Evolutionary conservation across 1,140 invertebrate genomes (phyloP).

Genomic region (Mamestra configurata): DNA sequence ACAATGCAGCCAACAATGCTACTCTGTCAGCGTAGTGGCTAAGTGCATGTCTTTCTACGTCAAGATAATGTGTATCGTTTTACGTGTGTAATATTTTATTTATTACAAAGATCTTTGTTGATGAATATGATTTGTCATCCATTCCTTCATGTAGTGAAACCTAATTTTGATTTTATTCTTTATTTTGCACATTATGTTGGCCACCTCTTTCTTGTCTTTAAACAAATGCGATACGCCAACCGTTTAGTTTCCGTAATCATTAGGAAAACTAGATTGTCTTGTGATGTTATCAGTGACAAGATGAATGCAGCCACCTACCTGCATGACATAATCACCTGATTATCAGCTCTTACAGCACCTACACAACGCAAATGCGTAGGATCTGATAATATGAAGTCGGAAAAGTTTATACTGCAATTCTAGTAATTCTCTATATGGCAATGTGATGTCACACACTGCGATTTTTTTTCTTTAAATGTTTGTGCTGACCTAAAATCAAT

Average conservation of each 20-base stretch:
- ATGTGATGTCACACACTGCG: too few relatives aligned
- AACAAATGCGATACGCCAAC: not conserved
- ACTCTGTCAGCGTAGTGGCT: not conserved
- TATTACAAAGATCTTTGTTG: too few relatives aligned
- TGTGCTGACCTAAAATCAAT: too few relatives aligned
- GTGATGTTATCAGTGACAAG: slow-evolving; percentile 5
- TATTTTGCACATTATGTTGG: too few relatives aligned
- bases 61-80: not conserved
- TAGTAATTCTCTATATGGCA: not conserved
- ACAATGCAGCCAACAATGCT: not conserved
- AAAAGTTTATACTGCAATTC: not conserved
- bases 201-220: too few relatives aligned
- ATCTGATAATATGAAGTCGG: not conserved
- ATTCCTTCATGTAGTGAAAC: too few relatives aligned
- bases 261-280: slow-evolving; percentile 8
- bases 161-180: too few relatives aligned
- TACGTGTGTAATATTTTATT: too few relatives aligned
- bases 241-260: slow-evolving; percentile 11
- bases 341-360: not conserved
- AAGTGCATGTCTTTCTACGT: not conserved
- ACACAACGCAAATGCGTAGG: not conserved
- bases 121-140: too few relatives aligned
- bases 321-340: slow-evolving; percentile 12
- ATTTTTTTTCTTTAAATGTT: too few relatives aligned
- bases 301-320: slow-evolving; percentile 22